These are phyloP conservation scores for Limanda limanda DNA, from an alignment of 2,113 vertebrate species.

Conservation along the genomic window DNA sequence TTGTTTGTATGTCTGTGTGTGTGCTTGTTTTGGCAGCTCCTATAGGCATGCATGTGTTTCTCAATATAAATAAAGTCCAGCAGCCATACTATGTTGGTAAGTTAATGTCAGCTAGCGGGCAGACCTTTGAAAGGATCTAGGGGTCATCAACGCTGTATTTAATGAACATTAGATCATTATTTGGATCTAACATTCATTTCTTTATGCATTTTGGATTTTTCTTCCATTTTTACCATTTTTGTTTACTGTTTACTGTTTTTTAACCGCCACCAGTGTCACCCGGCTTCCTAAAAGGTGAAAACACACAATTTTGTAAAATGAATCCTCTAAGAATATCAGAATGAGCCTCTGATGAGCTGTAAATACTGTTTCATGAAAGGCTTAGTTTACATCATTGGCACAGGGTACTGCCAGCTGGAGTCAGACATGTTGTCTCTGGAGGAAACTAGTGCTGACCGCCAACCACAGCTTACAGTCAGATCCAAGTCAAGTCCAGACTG, in stretches of 20 bases:
- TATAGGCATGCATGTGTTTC: background rate
- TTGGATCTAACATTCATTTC: too few relatives aligned
- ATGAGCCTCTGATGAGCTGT: conserved; percentile 8
- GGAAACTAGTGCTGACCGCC: conserved; percentile 8
- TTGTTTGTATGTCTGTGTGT: too few relatives aligned
- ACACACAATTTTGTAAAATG: background rate
- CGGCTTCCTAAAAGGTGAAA: background rate
- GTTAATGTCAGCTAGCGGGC: too few relatives aligned
- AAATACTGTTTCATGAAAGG: conserved; percentile 19
- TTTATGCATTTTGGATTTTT: too few relatives aligned
- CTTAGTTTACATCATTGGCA: conserved; percentile 14
- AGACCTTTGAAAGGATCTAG: too few relatives aligned
- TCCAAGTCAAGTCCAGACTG: background rate
- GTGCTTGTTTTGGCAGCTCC: background rate
- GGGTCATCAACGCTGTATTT: too few relatives aligned
- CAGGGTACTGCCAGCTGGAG: conserved; percentile 23
- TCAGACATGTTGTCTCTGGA: conserved; percentile 33
- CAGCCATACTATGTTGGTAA: too few relatives aligned
- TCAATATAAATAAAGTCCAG: background rate
- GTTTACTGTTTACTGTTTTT: too few relatives aligned
- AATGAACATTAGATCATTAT: too few relatives aligned
- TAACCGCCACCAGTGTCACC: too few relatives aligned
- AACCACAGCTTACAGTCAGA: conserved; percentile 1
- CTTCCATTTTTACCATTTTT: too few relatives aligned
- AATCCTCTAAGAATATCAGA: conserved; percentile 5